phyloP scores from a whole-genome alignment of 2,888 invertebrate species.

The Labia minor region DNA sequence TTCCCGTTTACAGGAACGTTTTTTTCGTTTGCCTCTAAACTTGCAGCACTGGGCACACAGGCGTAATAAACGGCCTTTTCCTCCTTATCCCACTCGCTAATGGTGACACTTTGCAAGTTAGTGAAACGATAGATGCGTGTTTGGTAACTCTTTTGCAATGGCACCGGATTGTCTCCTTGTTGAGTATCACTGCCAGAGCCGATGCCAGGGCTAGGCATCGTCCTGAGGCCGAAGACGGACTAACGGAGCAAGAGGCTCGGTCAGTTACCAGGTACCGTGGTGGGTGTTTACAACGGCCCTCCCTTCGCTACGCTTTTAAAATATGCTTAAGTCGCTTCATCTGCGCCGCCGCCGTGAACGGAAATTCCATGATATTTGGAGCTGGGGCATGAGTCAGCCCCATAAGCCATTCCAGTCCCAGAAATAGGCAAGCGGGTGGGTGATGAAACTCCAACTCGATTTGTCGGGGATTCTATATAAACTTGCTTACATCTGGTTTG shows the following conservation, averaged over 20 bases:
- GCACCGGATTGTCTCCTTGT: neutral
- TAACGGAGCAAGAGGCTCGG: neutral
- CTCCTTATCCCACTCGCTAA: slow-evolving; percentile 53
- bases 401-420: neutral
- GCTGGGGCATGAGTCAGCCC: neutral
- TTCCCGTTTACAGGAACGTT: slow-evolving; percentile 39
- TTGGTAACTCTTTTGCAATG: neutral
- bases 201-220: neutral
- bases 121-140: slow-evolving; percentile 38
- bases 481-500: neutral
- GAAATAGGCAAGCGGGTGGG: neutral
- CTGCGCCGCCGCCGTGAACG: neutral
- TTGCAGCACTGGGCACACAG: slow-evolving; percentile 37
- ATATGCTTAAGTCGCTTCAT: neutral
- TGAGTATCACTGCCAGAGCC: neutral
- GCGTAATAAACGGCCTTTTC: slow-evolving; percentile 45
- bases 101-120: slow-evolving; percentile 47
- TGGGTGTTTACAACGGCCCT: neutral
- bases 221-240: neutral
- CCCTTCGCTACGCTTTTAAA: neutral
- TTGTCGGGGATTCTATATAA: neutral
- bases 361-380: neutral
- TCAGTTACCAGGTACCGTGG: neutral
- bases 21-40: slow-evolving; percentile 34
- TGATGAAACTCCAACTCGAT: neutral